Evolutionary conservation across 2,797 vertebrate species (phyloP).

Genomic region (Fistularia tabacaria): DNA sequence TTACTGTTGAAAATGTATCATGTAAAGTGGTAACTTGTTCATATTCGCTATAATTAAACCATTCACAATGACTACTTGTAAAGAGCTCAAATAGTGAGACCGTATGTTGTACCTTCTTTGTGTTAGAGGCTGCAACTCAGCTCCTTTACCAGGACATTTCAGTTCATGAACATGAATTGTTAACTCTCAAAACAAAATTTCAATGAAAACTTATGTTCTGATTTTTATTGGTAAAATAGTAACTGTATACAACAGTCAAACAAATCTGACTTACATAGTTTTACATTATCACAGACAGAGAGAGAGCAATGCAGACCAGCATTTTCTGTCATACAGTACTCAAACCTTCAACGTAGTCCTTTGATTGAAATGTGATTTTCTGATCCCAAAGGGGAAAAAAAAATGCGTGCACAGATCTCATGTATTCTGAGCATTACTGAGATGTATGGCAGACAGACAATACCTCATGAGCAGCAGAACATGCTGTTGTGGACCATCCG

Average conservation of each 20-base stretch:
- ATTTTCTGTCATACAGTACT: conserved; percentile 52
- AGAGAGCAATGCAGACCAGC: conserved; percentile 63
- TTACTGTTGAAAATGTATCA: too few relatives aligned
- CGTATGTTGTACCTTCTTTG: too few relatives aligned
- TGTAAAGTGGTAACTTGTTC: too few relatives aligned
- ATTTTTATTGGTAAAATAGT: conserved; percentile 80
- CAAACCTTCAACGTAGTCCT: conserved; percentile 58
- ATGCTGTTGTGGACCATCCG: conserved; percentile 39
- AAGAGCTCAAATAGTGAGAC: too few relatives aligned
- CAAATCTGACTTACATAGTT: conserved; percentile 66
- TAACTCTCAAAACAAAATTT: conserved; percentile 24
- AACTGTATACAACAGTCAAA: conserved; percentile 70
- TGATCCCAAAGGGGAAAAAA: too few relatives aligned
- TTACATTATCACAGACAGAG: conserved; percentile 64
- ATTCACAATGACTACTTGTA: too few relatives aligned
- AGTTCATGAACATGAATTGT: too few relatives aligned
- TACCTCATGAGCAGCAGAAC: conserved; percentile 22
- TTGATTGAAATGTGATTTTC: conserved; percentile 1
- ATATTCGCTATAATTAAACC: too few relatives aligned
- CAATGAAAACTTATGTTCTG: conserved; percentile 37
- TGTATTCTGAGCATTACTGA: conserved; percentile 24
- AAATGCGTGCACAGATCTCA: background rate
- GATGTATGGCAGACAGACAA: conserved; percentile 20
- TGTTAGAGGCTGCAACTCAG: too few relatives aligned
- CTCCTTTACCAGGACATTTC: background rate